Evolutionary conservation across 1,140 invertebrate species (phyloP).

Genomic region (Lucilia sericata): DNA sequence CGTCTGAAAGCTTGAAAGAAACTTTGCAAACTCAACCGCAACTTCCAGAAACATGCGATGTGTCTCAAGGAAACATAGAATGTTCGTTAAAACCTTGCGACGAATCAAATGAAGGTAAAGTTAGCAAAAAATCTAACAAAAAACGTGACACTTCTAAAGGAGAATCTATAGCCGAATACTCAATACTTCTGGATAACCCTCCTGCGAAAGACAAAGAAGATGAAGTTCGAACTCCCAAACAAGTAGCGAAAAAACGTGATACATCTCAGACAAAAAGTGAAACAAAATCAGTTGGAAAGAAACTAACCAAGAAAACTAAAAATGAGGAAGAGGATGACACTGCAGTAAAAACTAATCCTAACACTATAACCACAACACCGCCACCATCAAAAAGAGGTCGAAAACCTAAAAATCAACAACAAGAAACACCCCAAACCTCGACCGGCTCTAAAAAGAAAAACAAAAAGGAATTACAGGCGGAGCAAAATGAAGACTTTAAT

Average conservation of each 20-base stretch:
- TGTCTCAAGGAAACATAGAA: not conserved
- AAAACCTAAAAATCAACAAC: not conserved
- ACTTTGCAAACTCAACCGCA: not conserved
- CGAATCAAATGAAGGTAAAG: not conserved
- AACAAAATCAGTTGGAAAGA: not conserved
- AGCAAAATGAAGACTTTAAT: not conserved
- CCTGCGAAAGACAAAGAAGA: not conserved
- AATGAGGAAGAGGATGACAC: not conserved
- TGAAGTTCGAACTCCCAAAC: not conserved
- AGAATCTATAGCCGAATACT: not conserved
- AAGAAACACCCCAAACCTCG: not conserved
- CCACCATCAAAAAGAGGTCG: not conserved
- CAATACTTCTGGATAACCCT: not conserved
- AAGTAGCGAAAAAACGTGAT: not conserved
- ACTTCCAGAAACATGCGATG: not conserved
- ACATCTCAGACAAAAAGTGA: not conserved
- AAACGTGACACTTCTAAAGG: slow-evolving; percentile 6
- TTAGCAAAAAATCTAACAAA: not conserved
- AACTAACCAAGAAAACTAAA: not conserved
- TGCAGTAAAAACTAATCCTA: not conserved
- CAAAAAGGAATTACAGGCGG: not conserved
- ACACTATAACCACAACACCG: not conserved
- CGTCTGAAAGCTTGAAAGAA: not conserved
- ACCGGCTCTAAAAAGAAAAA: not conserved
- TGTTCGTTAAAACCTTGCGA: not conserved